These are phyloP conservation scores for Drosophila bipectinata DNA, from an alignment of 1,140 invertebrate genomes.

Conservation along the genomic window DNA sequence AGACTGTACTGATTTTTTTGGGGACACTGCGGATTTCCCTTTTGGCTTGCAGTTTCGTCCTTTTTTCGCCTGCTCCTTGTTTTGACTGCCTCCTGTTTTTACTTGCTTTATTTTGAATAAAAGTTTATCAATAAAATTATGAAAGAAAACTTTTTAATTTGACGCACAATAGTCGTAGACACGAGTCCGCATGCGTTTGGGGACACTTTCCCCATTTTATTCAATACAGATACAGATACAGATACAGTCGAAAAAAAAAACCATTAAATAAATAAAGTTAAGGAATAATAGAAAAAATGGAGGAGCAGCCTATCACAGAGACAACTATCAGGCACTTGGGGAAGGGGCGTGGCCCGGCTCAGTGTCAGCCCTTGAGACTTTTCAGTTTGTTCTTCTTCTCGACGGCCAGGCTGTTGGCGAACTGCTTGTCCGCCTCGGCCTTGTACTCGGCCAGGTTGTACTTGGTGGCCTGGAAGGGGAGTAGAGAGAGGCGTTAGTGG, in stretches of 20 bases:
- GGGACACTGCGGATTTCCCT: neutral
- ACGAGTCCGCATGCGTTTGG: slow-evolving; percentile 43
- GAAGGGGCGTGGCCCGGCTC: slow-evolving; percentile 9
- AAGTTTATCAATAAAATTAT: slow-evolving; percentile 83
- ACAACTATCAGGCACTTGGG: slow-evolving; percentile 43
- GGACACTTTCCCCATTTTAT: slow-evolving; percentile 35
- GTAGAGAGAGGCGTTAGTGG: neutral
- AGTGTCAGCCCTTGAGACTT: slow-evolving; percentile 54
- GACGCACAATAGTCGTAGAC: slow-evolving; percentile 65
- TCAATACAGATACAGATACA: slow-evolving; percentile 12
- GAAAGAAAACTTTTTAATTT: slow-evolving; percentile 81
- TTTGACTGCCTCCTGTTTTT: slow-evolving; percentile 19
- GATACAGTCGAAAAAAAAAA: slow-evolving; percentile 30
- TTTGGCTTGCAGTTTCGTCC: neutral
- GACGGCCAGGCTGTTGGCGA: slow-evolving; percentile 74
- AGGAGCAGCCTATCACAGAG: slow-evolving; percentile 46
- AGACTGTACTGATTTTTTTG: too few species aligned
- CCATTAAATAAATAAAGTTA: slow-evolving; percentile 42
- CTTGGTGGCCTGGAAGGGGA: slow-evolving; percentile 59
- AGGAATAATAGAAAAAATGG: neutral
- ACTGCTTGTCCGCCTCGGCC: slow-evolving; percentile 70
- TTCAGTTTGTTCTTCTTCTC: slow-evolving; percentile 77
- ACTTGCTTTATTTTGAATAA: slow-evolving; percentile 33
- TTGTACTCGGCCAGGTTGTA: slow-evolving; percentile 76
- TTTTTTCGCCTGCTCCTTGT: slow-evolving; percentile 10